Evolutionary conservation across 1,140 invertebrate genomes (phyloP).

Genomic region (Euwallacea fornicatus): DNA sequence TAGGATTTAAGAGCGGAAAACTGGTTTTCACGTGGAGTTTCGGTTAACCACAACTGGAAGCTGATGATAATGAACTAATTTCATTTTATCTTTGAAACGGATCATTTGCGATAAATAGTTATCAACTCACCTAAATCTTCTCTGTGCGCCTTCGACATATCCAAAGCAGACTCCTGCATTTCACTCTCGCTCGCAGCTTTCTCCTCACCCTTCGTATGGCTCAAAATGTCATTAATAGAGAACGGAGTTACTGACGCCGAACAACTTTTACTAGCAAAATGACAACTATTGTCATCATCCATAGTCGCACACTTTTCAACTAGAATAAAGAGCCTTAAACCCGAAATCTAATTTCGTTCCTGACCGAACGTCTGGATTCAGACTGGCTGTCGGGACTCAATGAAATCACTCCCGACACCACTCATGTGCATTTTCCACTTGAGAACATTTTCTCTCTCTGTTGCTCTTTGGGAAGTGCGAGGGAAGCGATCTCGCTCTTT

Average conservation of each 20-base stretch:
- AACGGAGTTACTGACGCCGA: constrained; percentile 65
- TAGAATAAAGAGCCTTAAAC: constrained; percentile 2
- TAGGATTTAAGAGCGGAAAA: too few species aligned
- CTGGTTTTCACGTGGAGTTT: too few species aligned
- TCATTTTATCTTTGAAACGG: too few species aligned
- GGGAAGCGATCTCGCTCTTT: constrained; percentile 17
- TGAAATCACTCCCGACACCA: constrained; percentile 43
- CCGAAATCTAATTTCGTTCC: constrained; percentile 25
- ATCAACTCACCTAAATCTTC: constrained; percentile 26
- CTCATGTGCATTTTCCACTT: constrained; percentile 38
- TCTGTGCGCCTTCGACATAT: constrained; percentile 51
- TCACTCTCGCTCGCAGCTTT: constrained; percentile 44
- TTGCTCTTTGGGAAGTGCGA: background rate
- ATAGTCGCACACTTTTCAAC: constrained; percentile 16
- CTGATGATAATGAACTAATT: too few species aligned
- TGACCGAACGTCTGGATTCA: constrained; percentile 34
- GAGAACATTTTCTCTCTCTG: constrained; percentile 30
- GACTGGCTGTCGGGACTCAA: constrained; percentile 42
- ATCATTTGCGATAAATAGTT: background rate
- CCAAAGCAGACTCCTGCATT: constrained; percentile 51
- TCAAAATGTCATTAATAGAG: constrained; percentile 76
- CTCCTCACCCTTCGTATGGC: constrained; percentile 52
- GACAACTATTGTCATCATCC: constrained; percentile 40
- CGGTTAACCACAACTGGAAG: too few species aligned
- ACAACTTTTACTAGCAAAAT: constrained; percentile 31